Evolutionary conservation across 53 echinoderm and acorn worm genomes (phyloP).

Genomic region (Glandiceps talaboti): DNA sequence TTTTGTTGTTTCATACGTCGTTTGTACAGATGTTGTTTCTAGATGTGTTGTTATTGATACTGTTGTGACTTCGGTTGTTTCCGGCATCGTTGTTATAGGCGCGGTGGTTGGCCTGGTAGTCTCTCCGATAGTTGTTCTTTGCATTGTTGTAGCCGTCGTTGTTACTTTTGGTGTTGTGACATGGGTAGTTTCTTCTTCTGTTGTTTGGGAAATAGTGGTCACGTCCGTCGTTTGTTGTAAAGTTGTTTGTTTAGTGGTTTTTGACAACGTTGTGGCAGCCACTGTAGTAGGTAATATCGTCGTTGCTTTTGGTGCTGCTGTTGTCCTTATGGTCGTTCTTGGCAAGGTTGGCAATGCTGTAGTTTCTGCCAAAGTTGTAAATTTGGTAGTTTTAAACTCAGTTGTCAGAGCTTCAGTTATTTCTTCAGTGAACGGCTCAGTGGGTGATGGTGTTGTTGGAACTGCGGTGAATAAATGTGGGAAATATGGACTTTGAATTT

Average conservation of each 20-base stretch:
- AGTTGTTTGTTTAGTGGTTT: neutral
- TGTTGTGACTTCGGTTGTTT: neutral
- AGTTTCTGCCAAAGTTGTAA: no score
- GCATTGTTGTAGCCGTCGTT: neutral
- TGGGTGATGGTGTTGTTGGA: no score
- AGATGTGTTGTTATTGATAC: neutral
- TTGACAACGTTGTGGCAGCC: neutral
- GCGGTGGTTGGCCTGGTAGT: neutral
- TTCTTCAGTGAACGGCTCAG: no score
- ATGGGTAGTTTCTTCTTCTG: no score
- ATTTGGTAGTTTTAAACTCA: no score
- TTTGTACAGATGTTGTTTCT: neutral
- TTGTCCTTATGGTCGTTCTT: no score
- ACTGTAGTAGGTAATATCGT: neutral
- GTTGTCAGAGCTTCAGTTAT: no score
- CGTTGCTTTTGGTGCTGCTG: no score
- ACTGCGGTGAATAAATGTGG: no score
- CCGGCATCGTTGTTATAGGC: neutral
- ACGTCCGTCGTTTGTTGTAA: neutral
- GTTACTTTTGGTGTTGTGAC: neutral
- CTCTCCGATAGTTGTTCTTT: neutral
- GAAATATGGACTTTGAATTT: no score
- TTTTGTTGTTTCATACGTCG: neutral
- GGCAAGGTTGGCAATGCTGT: no score
- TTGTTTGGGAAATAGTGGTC: no score